Conservation (phyloP, 2,797 vertebrate species). For the Hydrophis major region DNA sequence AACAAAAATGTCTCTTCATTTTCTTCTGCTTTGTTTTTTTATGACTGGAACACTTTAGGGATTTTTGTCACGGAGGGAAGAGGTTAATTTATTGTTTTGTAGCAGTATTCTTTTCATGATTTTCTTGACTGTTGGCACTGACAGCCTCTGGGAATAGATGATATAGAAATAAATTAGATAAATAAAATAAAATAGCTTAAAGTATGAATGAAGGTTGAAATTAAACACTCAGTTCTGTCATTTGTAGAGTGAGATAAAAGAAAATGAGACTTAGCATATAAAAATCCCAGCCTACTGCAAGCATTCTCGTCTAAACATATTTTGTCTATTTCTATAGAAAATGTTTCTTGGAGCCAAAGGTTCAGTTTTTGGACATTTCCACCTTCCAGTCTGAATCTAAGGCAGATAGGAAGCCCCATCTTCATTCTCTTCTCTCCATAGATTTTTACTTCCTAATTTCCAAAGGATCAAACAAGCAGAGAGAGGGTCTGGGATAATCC, state of each 20-base stretch:
- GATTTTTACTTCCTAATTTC: neutral
- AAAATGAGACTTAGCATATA: neutral
- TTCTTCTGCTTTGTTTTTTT: neutral
- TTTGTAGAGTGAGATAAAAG: neutral
- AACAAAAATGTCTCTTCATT: neutral
- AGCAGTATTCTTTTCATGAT: neutral
- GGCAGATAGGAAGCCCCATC: neutral
- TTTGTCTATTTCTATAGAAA: neutral
- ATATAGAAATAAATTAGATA: neutral
- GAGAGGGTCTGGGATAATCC: neutral
- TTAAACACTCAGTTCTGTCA: neutral
- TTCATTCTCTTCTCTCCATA: neutral
- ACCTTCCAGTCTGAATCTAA: neutral
- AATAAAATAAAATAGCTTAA: neutral
- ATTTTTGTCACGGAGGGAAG: neutral
- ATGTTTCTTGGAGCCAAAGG: neutral
- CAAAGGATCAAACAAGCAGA: neutral
- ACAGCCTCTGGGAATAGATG: neutral
- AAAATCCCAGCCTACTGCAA: neutral
- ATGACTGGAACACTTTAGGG: neutral
- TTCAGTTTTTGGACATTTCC: neutral
- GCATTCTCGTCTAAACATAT: neutral
- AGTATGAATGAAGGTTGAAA: neutral
- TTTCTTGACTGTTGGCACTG: neutral
- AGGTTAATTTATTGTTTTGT: neutral